Conservation (phyloP, 1,140 invertebrate species). For the Solenopsis invicta region DNA sequence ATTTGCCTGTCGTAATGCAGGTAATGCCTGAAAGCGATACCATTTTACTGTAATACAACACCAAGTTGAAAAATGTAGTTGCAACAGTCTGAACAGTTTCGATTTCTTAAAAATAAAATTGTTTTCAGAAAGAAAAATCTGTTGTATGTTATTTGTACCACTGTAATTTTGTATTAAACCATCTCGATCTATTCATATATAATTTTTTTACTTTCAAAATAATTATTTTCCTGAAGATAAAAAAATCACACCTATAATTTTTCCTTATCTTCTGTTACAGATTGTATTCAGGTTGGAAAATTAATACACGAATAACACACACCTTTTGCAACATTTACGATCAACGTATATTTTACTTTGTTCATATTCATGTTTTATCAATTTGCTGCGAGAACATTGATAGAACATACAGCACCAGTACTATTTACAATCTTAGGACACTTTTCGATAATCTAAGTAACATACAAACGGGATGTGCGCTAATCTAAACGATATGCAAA, state of each 20-base stretch:
- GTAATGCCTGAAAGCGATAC: conserved; percentile 65
- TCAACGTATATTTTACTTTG: conserved; percentile 61
- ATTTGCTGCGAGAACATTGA: conserved; percentile 65
- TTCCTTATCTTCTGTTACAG: neutral
- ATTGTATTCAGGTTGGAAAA: neutral
- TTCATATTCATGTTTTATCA: conserved; percentile 48
- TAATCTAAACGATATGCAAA: conserved; percentile 5
- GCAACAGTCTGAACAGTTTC: conserved; percentile 74
- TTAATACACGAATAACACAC: conserved; percentile 22
- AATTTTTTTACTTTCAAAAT: neutral
- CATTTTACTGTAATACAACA: conserved; percentile 64
- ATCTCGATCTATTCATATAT: neutral
- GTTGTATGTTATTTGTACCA: conserved; percentile 30
- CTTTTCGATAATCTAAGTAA: conserved; percentile 21
- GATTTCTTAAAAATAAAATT: conserved; percentile 84
- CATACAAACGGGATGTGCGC: neutral
- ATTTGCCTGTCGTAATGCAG: conserved; percentile 55
- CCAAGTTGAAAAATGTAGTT: conserved; percentile 77
- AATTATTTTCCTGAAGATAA: neutral
- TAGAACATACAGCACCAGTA: conserved; percentile 68
- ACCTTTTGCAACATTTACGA: conserved; percentile 47
- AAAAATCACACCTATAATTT: neutral
- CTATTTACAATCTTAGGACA: conserved; percentile 67
- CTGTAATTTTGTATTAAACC: neutral
- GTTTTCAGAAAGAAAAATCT: conserved; percentile 79